Base-by-base conservation (phyloP, 2,797 vertebrate species). In the Lateolabrax maculatus region DNA sequence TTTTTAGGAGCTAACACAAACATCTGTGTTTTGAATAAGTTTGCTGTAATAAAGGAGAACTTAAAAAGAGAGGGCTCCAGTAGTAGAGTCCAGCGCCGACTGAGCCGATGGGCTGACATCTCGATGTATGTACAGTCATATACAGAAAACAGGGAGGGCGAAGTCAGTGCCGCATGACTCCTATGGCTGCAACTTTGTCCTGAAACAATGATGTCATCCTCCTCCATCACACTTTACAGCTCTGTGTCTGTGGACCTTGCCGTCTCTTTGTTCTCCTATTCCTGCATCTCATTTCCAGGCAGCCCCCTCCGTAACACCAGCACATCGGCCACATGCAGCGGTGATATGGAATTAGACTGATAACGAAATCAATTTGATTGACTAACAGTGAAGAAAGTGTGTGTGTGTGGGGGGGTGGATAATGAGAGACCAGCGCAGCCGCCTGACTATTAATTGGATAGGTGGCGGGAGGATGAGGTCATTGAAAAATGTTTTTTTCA, bases 151-250 rank as follows among this genome's bases (percentile, higher is more conserved):
- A 27, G 41, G 25, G 46, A 23, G 49, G 52, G 74, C 0, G 67
- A 18, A 90, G 79, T 67, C 77, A 29, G 69, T 70, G 85, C 77
- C 41, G 80, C 79, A 65, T 83, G 84, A 86, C 85, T 89, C 84
- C 74, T 44, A 31, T 71, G 80, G 84, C 79, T 85, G 87, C 86
- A 90, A 92, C 89, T 92, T 91, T 92, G 91, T 92, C 91, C 89
- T 37, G 71, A 90, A 92, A 93, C 89, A 84, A 90, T 94, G 93
- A 94, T 89, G 90, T 94, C 92, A 94, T 92, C 90, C 79, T 60
- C 75, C 79, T 88, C 88, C 71, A 80, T 85, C 83, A 52, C 87
- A 87, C 88, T 77, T 81, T 84, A 9, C 83, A 65, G 84, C 87
- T 74, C 71, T 9, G 75, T 55, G 80, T 75, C 81, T 82, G 84